phyloP scores from a whole-genome alignment of 2,888 invertebrate genomes.

The Adelognathus sp. region DNA sequence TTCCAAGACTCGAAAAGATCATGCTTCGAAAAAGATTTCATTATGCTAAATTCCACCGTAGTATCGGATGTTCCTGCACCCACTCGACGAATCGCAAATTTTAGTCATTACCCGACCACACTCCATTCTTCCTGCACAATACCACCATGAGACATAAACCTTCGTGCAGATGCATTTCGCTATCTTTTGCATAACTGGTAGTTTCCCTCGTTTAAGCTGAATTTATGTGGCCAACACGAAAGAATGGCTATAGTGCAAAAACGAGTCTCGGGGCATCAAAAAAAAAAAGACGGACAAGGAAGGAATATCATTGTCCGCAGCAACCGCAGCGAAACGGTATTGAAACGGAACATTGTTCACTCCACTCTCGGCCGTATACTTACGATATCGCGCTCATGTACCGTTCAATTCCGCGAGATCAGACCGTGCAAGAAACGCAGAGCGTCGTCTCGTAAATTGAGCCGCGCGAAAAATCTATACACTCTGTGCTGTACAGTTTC shows the following conservation, averaged over 20 bases:
- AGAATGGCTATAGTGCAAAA: not conserved
- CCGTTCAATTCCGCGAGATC: conserved; percentile 42
- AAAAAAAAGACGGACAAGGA: conserved; percentile 4
- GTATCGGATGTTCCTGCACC: not conserved
- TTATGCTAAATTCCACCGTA: not conserved
- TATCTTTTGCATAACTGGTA: not conserved
- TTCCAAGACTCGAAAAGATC: too few relatives aligned
- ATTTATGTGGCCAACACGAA: not conserved
- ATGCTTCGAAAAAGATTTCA: too few relatives aligned
- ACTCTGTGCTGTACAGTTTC: not conserved
- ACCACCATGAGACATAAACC: not conserved
- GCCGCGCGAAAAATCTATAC: conserved; percentile 23
- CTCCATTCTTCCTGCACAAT: not conserved
- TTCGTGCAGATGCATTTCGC: not conserved
- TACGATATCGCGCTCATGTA: conserved; percentile 16
- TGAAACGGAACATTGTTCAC: conserved; percentile 46
- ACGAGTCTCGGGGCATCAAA: not conserved
- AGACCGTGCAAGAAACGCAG: conserved; percentile 4
- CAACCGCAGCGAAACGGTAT: conserved; percentile 5
- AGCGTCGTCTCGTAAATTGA: conserved; percentile 29
- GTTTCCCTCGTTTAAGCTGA: not conserved
- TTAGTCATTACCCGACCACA: not conserved
- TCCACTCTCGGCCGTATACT: conserved; percentile 33
- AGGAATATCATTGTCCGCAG: conserved; percentile 30
- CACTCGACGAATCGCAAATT: not conserved